Base-by-base conservation (phyloP, 2,797 vertebrate species). In the Vultur gryphus region DNA sequence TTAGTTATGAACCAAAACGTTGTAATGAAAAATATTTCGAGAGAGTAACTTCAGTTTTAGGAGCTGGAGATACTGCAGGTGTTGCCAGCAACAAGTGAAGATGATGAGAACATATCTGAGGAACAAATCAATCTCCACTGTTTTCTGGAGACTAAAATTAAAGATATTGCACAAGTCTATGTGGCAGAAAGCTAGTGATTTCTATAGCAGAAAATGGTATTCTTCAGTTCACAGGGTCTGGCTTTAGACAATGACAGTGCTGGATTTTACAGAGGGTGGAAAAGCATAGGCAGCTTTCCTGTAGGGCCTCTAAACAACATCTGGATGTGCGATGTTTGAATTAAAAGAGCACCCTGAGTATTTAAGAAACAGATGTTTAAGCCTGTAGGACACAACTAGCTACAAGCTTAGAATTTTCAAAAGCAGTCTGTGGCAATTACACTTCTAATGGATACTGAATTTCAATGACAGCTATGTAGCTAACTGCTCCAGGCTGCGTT, bases 351-450 rank as follows among this genome's bases (percentile, higher is more conserved):
- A 91, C 29, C 88, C 65, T 28, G 76, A 89, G 72, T 81, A 88
- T 88, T 91, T 62, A 91, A 57, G 49, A 66, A 95, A 72, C 87
- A 95, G 82, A 75, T 77, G 51, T 62, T 84, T 78, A 65, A 86
- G 51, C 61, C 48, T 88, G 62, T 70, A 82, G 77, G 48, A 89
- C 33, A 89, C 61, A 86, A 84, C 31, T 19, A 84, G 66, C 46
- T 66, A 59, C 73, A 91, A 87, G 93, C 62, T 13, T 11, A 10
- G 51, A 48, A 62, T 83, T 92, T 72, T 62, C 58, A 55, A 71
- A 91, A 59, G 84, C 65, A 94, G 91, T 70, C 91, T 91, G 69
- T 55, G 21, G 93, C 89, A 91, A 78, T n/a, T 44, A 69, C 62
- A 29, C 0, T 0, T 51, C 46, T 91, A 66, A 79, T 2, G 25